A percentile compares a stretch with the other conserved stretches of the same genome.
Conservation (phyloP, 2,888 invertebrate genomes). For the Theodoxus fluviatilis region DNA sequence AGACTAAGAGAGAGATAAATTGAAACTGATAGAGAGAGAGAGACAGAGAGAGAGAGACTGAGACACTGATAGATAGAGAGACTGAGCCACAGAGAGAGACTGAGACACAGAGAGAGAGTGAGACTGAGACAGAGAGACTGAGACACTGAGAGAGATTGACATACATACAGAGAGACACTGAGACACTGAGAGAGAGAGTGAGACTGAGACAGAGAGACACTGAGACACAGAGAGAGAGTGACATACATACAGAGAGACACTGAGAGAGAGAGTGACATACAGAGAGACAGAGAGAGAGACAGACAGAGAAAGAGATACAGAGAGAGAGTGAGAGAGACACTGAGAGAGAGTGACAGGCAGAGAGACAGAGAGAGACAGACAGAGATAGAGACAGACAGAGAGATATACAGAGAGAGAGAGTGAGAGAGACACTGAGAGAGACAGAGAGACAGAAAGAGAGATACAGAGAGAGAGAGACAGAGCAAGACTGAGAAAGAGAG, state of each 20-base stretch:
- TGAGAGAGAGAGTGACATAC: constrained; percentile 8
- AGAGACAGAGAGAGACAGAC: background rate
- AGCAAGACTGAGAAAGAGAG: too few species aligned
- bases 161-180: background rate
- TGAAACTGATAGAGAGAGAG: background rate
- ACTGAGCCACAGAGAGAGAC: background rate
- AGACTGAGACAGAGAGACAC: background rate
- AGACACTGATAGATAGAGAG: constrained; percentile 1
- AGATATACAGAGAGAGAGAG: too few species aligned
- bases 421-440: background rate
- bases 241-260: constrained; percentile 4
- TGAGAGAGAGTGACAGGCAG: background rate
- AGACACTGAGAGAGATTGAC: background rate
- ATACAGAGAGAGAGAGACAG: too few species aligned
- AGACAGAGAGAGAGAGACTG: background rate
- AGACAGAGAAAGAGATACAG: constrained; percentile 10
- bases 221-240: constrained; percentile 7
- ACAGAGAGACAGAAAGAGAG: background rate
- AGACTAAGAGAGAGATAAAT: constrained; percentile 1
- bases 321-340: background rate
- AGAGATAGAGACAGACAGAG: background rate
- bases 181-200: background rate
- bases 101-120: constrained; percentile 2
- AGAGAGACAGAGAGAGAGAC: constrained; percentile 13
- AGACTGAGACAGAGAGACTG: background rate